A percentile compares a stretch with the other conserved stretches of the same genome.
phyloP scores from a whole-genome alignment of 1,140 invertebrate genomes.

The Calycopis cecrops region DNA sequence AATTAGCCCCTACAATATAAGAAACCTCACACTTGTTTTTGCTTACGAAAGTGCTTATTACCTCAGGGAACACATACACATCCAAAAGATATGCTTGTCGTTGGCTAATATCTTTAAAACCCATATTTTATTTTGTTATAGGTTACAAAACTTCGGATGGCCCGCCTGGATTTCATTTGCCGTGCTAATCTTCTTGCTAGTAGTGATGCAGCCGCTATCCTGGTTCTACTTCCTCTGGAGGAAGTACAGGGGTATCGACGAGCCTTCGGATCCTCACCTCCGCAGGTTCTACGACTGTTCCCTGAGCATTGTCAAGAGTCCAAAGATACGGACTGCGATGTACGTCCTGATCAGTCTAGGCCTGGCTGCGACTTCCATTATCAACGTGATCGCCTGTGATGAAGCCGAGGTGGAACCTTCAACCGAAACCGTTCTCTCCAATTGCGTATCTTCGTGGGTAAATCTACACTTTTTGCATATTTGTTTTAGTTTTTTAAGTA shows the following conservation, averaged over 20 bases:
- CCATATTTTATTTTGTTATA: slow-evolving; percentile 35
- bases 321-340: slow-evolving; percentile 76
- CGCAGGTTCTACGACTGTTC: slow-evolving; percentile 69
- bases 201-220: slow-evolving; percentile 76
- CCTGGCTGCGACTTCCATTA: slow-evolving; percentile 79
- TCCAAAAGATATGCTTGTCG: too few species aligned
- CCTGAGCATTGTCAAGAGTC: slow-evolving; percentile 77
- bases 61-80: too few species aligned
- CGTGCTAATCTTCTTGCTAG: slow-evolving; percentile 62
- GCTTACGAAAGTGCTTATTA: too few species aligned
- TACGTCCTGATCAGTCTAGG: slow-evolving; percentile 80
- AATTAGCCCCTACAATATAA: too few species aligned
- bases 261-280: slow-evolving; percentile 58
- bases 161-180: slow-evolving; percentile 71
- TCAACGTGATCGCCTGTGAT: slow-evolving; percentile 73
- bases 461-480: slow-evolving; percentile 41
- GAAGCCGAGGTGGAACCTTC: slow-evolving; percentile 37
- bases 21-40: too few species aligned
- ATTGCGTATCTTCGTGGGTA: slow-evolving; percentile 82
- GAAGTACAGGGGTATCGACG: slow-evolving; percentile 69
- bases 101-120: too few species aligned
- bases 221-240: slow-evolving; percentile 81
- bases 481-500: slow-evolving; percentile 20
- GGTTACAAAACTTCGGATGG: slow-evolving; percentile 65
- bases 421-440: slow-evolving; percentile 44